Evolutionary conservation across 2,888 invertebrate genomes (phyloP).

Genomic region (Dorcus parallelipipedus): DNA sequence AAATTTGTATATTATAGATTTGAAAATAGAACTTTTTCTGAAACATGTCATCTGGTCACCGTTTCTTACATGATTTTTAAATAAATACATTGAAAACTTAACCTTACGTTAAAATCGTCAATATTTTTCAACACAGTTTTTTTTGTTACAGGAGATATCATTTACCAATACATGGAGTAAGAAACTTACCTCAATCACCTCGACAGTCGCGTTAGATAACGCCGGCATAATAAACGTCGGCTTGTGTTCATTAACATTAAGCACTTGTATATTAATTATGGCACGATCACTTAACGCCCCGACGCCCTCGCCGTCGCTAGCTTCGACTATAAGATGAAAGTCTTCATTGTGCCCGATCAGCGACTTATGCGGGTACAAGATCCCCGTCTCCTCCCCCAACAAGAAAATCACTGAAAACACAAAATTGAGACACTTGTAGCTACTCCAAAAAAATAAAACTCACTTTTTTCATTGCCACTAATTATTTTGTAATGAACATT

Average conservation of each 20-base stretch:
- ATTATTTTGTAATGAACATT: conserved; percentile 72
- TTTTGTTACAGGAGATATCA: neutral
- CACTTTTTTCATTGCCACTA: conserved; percentile 63
- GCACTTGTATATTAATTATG: conserved; percentile 70
- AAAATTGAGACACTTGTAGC: conserved; percentile 2
- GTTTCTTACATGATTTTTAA: no score
- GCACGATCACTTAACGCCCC: conserved; percentile 66
- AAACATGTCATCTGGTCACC: no score
- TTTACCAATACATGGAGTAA: neutral
- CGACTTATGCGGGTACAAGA: conserved; percentile 73
- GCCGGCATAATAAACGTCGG: conserved; percentile 80
- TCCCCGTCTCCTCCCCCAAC: conserved; percentile 73
- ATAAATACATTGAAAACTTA: no score
- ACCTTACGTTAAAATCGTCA: neutral
- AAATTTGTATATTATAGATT: no score
- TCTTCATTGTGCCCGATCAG: conserved; percentile 61
- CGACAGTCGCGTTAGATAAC: conserved; percentile 69
- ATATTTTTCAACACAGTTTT: neutral
- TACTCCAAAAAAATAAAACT: conserved; percentile 28
- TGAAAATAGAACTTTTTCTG: no score
- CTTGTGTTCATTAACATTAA: conserved; percentile 77
- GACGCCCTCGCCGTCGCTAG: conserved; percentile 68
- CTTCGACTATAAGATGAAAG: conserved; percentile 57
- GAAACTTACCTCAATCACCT: conserved; percentile 72
- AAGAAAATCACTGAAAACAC: conserved; percentile 63